Evolutionary conservation across 2,113 vertebrate species (phyloP), one percentile per base, ranked within the genome.

Genomic region (Stegostoma tigrinum): DNA sequence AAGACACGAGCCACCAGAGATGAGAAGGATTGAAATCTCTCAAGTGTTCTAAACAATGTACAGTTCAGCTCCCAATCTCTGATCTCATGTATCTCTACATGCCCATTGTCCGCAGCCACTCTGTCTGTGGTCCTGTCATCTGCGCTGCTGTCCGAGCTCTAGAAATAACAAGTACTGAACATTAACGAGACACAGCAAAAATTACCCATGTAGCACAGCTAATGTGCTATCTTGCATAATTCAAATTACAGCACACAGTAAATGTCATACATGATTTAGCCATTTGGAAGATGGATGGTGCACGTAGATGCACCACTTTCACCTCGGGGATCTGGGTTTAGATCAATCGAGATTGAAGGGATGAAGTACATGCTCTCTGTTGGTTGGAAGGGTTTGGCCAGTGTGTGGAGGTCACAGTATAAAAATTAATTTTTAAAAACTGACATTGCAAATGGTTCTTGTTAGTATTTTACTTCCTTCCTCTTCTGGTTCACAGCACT

Each of bases 1-100:
- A 95, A 95, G 67, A 95, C 94, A 72, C 94, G 94, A 27, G 94
- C 94, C 27, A 95, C 94, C 12, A 95, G 52, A 19, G 94, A 95
- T 27, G 94, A 95, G 68, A 95, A 95, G 27, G 94, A 95, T 15
- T 72, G 94, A 95, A 95, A 70, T 72, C 94, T 95, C 67, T 61
- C 38, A 3, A 95, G 42, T 30, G 68, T 72, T 48, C 70, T 12
- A 72, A 95, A 70, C 94, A 95, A 45, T 34, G 66, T 52, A 27
- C 94, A 95, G 12, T 52, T 45, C 94, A 95, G 68, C 2, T 17
- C 10, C 94, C 94, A 95, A 66, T 93, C 89, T 8, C 8, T 38
- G 89, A 93, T 93, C 61, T 93, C 17, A 19, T 8, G 61, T 64
- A 2, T n/a, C 34, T 66, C 19, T 66, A n/a, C 4, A 61, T 3